Base-by-base conservation (phyloP, 2,888 invertebrate species). In the Cheilosia urbana region DNA sequence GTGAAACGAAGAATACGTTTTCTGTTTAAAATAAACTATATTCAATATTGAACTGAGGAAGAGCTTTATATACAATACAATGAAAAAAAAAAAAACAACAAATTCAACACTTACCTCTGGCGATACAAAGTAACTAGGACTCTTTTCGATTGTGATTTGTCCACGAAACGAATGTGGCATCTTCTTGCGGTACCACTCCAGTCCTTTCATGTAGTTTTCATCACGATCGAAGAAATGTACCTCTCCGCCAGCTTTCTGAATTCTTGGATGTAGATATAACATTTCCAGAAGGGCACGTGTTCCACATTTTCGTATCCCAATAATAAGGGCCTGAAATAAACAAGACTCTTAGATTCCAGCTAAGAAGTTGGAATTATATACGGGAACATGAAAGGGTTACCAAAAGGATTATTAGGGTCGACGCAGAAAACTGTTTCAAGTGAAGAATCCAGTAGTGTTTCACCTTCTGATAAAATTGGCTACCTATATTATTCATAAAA, bases 201-300 rank as follows among this genome's bases (percentile, higher is more conserved):
- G 93, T 0, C 99, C 99, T 87, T 95, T 94, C 69, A 95, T 95
- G 92, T 98, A 99, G 92, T 98, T 98, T 89, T 97, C 97, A 90
- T 97, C 97, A 69, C 98, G 95, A 93, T 99, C 98, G 93, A 99
- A 99, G 93, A 98, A 99, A 92, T 99, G 99, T 42, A 98, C 97
- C 93, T 99, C 99, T 24, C 97, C 97, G 17, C 97, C 96, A 1
- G 98, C 98, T 90, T 97, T 97, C 91, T 97, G 97, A 76, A 98
- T 96, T 93, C 96, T 95, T 15, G 97, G 97, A 93, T 99, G 99
- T 63, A 99, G 94, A 91, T 98, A 97, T 66, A 99, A 93, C 96
- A 99, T 99, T 93, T 99, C 99, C 69, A 99, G 94, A 6, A 99
- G 94, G 0, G 99, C 99, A 73, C 99, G 93, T 0, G 99, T 99